Conservation (phyloP, 2,113 vertebrate species). For the Sapayoa aenigma region DNA sequence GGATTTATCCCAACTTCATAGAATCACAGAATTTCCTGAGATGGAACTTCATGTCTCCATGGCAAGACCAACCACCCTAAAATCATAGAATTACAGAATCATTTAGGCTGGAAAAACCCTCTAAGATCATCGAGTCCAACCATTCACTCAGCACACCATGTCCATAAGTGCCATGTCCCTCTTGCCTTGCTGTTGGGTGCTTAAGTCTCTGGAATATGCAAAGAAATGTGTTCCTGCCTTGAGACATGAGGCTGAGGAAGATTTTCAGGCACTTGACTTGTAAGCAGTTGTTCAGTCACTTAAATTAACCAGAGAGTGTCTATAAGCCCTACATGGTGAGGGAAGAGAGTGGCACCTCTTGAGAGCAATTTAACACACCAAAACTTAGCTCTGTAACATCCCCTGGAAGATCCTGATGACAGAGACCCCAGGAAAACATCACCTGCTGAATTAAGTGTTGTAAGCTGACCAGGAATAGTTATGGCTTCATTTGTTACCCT, state of each 20-base stretch:
- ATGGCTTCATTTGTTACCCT: neutral
- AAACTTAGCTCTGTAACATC: neutral
- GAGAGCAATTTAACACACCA: neutral
- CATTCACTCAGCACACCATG: neutral
- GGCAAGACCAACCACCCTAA: neutral
- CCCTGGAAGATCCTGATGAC: neutral
- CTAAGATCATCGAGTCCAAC: accelerated
- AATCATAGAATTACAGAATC: neutral
- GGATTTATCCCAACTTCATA: neutral
- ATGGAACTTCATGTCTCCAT: accelerated
- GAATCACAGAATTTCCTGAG: neutral
- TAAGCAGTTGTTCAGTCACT: neutral
- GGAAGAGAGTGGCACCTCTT: neutral
- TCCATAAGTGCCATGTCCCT: neutral
- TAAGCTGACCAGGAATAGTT: neutral
- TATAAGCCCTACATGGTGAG: neutral
- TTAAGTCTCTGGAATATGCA: neutral
- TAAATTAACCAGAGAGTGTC: neutral
- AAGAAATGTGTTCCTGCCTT: neutral
- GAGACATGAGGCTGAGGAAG: neutral
- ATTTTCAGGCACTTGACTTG: neutral
- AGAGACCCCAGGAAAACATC: neutral
- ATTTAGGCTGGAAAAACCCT: neutral
- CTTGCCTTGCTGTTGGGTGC: neutral
- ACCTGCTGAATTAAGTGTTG: neutral